A percentile compares a stretch with the other conserved stretches of the same genome.
Evolutionary conservation across 2,888 invertebrate genomes (phyloP).

Genomic region (Hydraecia micacea): DNA sequence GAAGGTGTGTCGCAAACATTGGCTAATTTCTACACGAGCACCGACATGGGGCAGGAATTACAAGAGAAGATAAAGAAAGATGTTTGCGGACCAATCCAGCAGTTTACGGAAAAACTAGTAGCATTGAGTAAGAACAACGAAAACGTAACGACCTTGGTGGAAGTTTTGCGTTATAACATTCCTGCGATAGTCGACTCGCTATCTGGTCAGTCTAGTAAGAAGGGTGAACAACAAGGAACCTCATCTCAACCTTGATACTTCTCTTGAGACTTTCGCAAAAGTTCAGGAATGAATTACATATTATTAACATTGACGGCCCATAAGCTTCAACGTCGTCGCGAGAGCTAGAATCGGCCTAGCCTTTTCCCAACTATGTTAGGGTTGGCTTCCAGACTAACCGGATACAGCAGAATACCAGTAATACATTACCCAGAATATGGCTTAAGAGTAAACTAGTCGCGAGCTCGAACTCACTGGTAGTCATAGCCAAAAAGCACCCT

Average conservation of each 20-base stretch:
- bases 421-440: not conserved
- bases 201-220: conserved; percentile 8
- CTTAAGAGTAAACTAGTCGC: too few species aligned
- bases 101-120: conserved; percentile 11
- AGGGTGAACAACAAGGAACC: conserved; percentile 8
- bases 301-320: not conserved
- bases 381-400: not conserved
- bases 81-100: conserved; percentile 46
- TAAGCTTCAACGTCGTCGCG: not conserved
- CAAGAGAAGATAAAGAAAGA: conserved; percentile 38
- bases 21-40: conserved; percentile 18
- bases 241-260: conserved; percentile 20
- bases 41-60: conserved; percentile 37
- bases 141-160: conserved; percentile 50
- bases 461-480: too few species aligned
- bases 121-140: conserved; percentile 45
- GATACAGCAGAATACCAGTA: not conserved
- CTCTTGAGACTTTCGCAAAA: not conserved
- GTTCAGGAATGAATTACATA: conserved; percentile 15
- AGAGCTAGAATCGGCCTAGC: not conserved
- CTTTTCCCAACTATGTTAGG: not conserved
- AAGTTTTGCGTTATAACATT: conserved; percentile 52
- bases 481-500: too few species aligned
- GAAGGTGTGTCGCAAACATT: conserved; percentile 40
- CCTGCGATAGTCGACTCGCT: conserved; percentile 44